Evolutionary conservation across 2,797 vertebrate genomes (phyloP), one percentile per base, ranked within the genome.

Genomic region (Sorex maritimensis): DNA sequence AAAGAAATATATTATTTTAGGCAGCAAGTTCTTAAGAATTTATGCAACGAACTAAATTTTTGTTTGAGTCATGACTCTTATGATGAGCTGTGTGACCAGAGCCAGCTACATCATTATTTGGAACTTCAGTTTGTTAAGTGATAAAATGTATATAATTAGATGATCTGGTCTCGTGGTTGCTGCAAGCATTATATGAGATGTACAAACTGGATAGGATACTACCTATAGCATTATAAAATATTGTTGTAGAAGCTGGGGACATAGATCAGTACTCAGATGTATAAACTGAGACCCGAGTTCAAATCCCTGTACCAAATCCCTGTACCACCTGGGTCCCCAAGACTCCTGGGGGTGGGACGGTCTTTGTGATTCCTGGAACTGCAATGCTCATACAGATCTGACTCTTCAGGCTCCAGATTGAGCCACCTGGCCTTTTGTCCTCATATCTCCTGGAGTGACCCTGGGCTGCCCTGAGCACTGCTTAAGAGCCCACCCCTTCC

Each of bases 71-170:
- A 21, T 23, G 46, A 30, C 17, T 72, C 28, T 71, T 10, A 55
- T 23, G 23, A 92, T 23, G 23, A 92, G 26, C 6, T 77, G 15
- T 46, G 24, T 26, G 69, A 91, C 9, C 2, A 11, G 23, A 52
- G 2, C 10, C 24, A 78, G 10, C 81, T 74, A 72, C 5, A 74
- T 24, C n/a, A 80, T 90, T 26, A 75, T 24, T 83, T 44, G 87
- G 26, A 61, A 38, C 6, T 38, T 69, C 26, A 41, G 74, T 15
- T 9, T 5, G 86, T 80, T 49, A 61, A 71, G 21, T 12, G 85
- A 11, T 61, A 92, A 92, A 69, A 11, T 75, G 23, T 8, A 91
- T 34, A 81, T 74, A 81, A 73, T 78, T 91, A 61, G 12, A 73
- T 21, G 7, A 17, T 14, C 81, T 41, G 55, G 14, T 72, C 17